phyloP scores from a whole-genome alignment of 2,888 invertebrate species.

The Salpingus planirostris region DNA sequence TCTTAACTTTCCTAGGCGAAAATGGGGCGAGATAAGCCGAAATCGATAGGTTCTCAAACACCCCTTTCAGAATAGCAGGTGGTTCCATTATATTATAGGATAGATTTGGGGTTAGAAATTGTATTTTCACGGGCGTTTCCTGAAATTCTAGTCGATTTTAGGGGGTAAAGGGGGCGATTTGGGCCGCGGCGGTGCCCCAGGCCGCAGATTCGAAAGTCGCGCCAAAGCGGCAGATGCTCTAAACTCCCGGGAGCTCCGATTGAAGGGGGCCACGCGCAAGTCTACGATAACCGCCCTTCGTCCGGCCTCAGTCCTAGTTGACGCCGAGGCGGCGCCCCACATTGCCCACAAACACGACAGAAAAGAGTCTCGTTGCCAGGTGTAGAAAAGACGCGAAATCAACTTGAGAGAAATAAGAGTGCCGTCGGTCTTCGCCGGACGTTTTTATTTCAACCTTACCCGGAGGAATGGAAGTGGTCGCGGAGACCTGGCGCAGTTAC shows the following conservation, averaged over 20 bases:
- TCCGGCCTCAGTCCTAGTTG: conserved; percentile 40
- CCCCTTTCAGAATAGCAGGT: too few species aligned
- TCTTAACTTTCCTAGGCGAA: too few species aligned
- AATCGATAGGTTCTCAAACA: too few species aligned
- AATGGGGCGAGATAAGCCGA: too few species aligned
- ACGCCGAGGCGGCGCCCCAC: conserved; percentile 46
- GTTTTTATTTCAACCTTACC: neutral
- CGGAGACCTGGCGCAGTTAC: conserved; percentile 48
- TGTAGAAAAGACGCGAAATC: conserved; percentile 6
- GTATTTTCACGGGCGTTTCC: too few species aligned
- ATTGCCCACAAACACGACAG: conserved; percentile 11
- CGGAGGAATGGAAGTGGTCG: conserved; percentile 18
- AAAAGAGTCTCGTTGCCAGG: conserved; percentile 23
- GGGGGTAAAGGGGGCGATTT: too few species aligned
- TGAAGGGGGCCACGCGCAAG: conserved; percentile 40
- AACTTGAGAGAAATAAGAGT: neutral
- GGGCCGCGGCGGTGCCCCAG: conserved; percentile 3
- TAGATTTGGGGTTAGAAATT: too few species aligned
- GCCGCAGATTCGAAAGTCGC: conserved; percentile 25
- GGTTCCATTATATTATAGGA: too few species aligned
- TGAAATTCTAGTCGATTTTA: too few species aligned
- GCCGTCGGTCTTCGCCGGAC: neutral
- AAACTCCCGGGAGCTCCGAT: conserved; percentile 29
- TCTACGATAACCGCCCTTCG: conserved; percentile 38
- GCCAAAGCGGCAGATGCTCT: conserved; percentile 21